Conservation (phyloP, 2,113 vertebrate genomes). For the Melanostigma gelatinosum region DNA sequence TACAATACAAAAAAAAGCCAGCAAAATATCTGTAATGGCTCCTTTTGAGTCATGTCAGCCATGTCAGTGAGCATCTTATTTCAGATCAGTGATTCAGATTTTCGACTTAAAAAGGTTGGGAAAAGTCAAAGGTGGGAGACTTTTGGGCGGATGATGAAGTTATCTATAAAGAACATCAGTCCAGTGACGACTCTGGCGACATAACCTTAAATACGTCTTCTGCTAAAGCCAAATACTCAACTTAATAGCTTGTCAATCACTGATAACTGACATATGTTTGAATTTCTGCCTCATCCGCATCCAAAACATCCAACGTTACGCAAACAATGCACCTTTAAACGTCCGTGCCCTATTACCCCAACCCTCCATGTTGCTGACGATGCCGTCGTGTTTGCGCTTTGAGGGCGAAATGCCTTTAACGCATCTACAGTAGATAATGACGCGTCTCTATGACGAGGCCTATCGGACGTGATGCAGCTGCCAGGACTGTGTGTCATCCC, state of each 20-base stretch:
- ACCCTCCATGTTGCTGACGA: constrained; percentile 19
- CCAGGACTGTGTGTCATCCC: constrained; percentile 28
- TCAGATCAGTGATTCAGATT: constrained; percentile 61
- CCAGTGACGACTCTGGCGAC: background rate
- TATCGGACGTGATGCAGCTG: constrained; percentile 44
- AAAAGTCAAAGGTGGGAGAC: constrained; percentile 40
- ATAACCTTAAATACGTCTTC: background rate
- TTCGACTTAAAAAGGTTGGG: constrained; percentile 34
- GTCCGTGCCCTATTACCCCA: constrained; percentile 21
- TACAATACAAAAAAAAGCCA: constrained; percentile 1
- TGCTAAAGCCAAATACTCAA: constrained; percentile 14
- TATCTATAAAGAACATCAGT: constrained; percentile 7
- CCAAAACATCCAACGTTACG: constrained; percentile 8
- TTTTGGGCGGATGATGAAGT: constrained; percentile 23
- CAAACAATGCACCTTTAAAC: constrained; percentile 40
- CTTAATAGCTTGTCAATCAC: background rate
- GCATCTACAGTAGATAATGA: constrained; percentile 60
- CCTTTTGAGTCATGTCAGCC: constrained; percentile 38
- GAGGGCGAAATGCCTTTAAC: constrained; percentile 44
- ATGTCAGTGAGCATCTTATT: constrained; percentile 66
- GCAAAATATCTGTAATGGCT: constrained; percentile 44
- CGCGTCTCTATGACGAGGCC: constrained; percentile 44
- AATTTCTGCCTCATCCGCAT: constrained; percentile 18
- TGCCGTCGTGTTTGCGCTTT: constrained; percentile 47
- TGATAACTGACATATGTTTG: background rate